These are phyloP conservation scores for Hypothenemus hampei DNA, from an alignment of 1,140 invertebrate species.

Conservation along the genomic window DNA sequence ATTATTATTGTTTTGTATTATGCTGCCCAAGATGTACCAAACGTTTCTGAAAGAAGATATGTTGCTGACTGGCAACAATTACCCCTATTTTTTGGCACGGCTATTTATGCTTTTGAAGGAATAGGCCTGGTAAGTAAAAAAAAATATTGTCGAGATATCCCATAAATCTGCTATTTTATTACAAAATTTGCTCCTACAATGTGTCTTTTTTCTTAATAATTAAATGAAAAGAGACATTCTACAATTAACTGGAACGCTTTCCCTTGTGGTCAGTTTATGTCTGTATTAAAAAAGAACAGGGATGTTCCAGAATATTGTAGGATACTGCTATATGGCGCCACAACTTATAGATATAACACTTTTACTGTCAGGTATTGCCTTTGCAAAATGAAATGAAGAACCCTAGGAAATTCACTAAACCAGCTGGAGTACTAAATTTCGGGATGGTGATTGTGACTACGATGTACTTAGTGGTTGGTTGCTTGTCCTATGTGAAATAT, in stretches of 20 bases:
- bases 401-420: conserved; percentile 69
- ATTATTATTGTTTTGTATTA: conserved; percentile 67
- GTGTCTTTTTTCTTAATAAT: neutral
- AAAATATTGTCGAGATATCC: neutral
- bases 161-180: no score
- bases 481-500: conserved; percentile 78
- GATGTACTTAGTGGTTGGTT: conserved; percentile 75
- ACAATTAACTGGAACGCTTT: neutral
- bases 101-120: conserved; percentile 74
- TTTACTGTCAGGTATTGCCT: conserved; percentile 66
- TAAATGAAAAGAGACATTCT: neutral
- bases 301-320: neutral
- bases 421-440: conserved; percentile 75
- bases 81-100: conserved; percentile 70
- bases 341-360: neutral
- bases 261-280: neutral
- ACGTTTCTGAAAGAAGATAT: conserved; percentile 36
- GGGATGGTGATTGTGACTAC: conserved; percentile 73
- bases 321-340: neutral
- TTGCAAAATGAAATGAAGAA: conserved; percentile 85
- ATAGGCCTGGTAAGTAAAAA: conserved; percentile 60
- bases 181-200: neutral
- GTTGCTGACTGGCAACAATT: conserved; percentile 50
- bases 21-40: conserved; percentile 60
- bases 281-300: neutral